Evolutionary conservation across 2,797 vertebrate genomes (phyloP).

Genomic region (Clarias platycephalus): DNA sequence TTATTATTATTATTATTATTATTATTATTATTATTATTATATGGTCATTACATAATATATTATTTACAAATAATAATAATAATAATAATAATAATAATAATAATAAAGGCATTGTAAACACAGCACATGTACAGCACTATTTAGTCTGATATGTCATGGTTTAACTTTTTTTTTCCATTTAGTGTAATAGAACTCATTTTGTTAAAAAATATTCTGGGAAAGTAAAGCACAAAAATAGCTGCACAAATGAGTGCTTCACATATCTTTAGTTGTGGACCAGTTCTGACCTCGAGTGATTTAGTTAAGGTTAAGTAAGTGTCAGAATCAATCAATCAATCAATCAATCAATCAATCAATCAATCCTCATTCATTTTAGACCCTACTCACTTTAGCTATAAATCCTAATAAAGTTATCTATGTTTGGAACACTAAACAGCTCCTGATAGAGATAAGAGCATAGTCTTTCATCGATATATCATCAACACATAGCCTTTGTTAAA

Average conservation of each 20-base stretch:
- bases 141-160: not conserved
- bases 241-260: not conserved
- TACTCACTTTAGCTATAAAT: not conserved
- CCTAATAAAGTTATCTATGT: not conserved
- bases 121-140: not conserved
- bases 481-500: constrained; percentile 24
- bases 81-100: too few relatives aligned
- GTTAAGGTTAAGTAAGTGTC: not conserved
- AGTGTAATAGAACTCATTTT: not conserved
- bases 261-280: not conserved
- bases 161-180: not conserved
- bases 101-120: not conserved
- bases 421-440: not conserved
- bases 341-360: not conserved
- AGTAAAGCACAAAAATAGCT: not conserved
- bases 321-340: not conserved
- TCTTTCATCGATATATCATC: not conserved
- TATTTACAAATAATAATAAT: too few relatives aligned
- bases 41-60: too few relatives aligned
- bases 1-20: too few relatives aligned
- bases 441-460: not conserved
- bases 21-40: too few relatives aligned
- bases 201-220: not conserved
- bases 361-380: not conserved
- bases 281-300: not conserved